Base-by-base conservation (phyloP, 2,113 vertebrate genomes). In the Eretmochelys imbricata region DNA sequence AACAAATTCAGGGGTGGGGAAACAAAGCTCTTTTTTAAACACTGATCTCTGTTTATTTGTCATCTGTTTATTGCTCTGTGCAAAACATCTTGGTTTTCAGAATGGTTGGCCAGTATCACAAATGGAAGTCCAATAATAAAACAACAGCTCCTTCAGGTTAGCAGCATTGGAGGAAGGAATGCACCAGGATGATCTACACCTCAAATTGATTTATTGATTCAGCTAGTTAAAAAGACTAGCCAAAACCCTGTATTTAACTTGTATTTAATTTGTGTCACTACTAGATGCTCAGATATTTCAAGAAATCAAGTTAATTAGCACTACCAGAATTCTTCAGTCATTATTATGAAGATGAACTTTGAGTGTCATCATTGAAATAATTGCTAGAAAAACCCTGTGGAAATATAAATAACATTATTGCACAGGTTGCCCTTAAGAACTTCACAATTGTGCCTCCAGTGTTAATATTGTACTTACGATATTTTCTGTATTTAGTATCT, bases 121-220 rank as follows among this genome's bases (percentile, higher is more conserved):
- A 97, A 96, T 89, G 59, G 85, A 97, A 97, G 87, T 88, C 85
- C 24, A 93, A 49, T 80, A 95, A 81, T 91, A 96, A 97, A 97
- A 91, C 82, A 93, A 94, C 76, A 93, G 55, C 54, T 25, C 12
- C 87, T 95, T 88, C 59, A 96, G 92, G 75, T 93, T 90, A 95
- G 78, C 83, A 93, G 49, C 69, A 93, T 92, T 93, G 92, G 82
- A 94, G 76, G 46, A 79, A 93, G 69, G 81, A 97, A 93, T 86
- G 62, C 19, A 95, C 75, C 46, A 29, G 82, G 20, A 86, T 94
- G 89, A 97, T 97, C 25, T 93, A 89, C 54, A 93, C 14, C 94
- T 97, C 94, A 97, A 96, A 89, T 16, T 95, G 86, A 93, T 97
- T 97, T 98, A 97, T 97, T 98, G 95, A 83, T 94, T 96, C 93